phyloP scores from a whole-genome alignment of 2,888 invertebrate species.

The Spicauda simplicius region DNA sequence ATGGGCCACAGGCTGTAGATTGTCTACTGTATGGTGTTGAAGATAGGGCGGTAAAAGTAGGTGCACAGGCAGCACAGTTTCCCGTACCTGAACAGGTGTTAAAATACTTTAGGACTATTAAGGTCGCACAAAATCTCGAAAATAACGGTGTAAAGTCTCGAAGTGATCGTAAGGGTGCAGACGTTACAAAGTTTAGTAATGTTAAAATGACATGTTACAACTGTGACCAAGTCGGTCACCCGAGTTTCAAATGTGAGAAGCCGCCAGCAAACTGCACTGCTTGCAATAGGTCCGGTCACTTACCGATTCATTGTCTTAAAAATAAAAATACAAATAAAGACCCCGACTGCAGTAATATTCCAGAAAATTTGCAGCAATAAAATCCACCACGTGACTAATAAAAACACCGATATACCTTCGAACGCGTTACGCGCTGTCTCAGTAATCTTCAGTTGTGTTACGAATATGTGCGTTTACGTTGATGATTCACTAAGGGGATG shows the following conservation, averaged over 20 bases:
- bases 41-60: constrained; percentile 40
- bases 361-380: too few relatives aligned
- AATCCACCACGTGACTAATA: too few relatives aligned
- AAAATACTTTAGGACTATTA: constrained; percentile 39
- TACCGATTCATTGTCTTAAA: constrained; percentile 8
- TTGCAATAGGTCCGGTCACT: constrained; percentile 13
- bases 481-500: too few relatives aligned
- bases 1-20: constrained; percentile 41
- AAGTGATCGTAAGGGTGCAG: neutral
- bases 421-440: too few relatives aligned
- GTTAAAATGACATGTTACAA: constrained; percentile 18
- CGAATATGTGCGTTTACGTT: too few relatives aligned
- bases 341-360: too few relatives aligned
- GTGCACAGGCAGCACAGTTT: constrained; percentile 43
- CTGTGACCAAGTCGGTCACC: constrained; percentile 16
- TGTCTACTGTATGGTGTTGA: constrained; percentile 42
- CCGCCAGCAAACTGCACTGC: constrained; percentile 1
- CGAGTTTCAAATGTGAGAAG: constrained; percentile 20
- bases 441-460: too few relatives aligned
- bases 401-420: too few relatives aligned
- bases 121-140: neutral
- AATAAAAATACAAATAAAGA: constrained; percentile 5
- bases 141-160: too few relatives aligned
- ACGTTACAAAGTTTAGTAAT: constrained; percentile 7
- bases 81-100: constrained; percentile 40